Evolutionary conservation across 1,140 invertebrate genomes (phyloP).

Genomic region (Bilobella aurantiaca): DNA sequence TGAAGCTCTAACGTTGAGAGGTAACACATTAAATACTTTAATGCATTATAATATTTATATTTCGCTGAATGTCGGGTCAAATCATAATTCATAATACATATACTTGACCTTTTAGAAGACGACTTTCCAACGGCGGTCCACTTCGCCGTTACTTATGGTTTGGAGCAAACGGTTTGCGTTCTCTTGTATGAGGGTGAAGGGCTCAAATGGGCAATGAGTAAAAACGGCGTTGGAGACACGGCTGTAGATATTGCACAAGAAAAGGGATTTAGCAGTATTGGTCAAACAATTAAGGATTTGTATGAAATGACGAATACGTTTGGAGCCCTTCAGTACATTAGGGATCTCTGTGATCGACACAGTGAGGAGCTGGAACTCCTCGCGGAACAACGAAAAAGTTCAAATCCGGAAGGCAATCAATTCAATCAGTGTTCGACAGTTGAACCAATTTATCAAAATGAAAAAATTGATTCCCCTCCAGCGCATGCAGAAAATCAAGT

Average conservation of each 20-base stretch:
- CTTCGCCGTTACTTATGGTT: constrained; percentile 72
- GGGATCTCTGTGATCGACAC: constrained; percentile 14
- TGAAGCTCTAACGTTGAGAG: constrained; percentile 22
- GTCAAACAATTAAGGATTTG: constrained; percentile 26
- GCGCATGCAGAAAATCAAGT: too few species aligned
- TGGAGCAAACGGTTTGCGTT: constrained; percentile 68
- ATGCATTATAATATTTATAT: too few species aligned
- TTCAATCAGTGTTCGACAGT: too few species aligned
- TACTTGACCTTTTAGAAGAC: constrained; percentile 41
- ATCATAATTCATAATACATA: not conserved
- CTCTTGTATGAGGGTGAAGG: constrained; percentile 51
- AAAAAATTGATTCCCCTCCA: too few species aligned
- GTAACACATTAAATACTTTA: constrained; percentile 2
- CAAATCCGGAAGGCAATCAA: not conserved
- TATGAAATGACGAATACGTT: constrained; percentile 15
- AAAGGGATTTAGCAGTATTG: constrained; percentile 7
- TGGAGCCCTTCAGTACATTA: constrained; percentile 18
- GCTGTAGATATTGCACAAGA: constrained; percentile 23
- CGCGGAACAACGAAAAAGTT: not conserved
- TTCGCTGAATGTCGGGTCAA: too few species aligned
- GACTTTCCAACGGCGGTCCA: constrained; percentile 78
- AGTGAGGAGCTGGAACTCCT: constrained; percentile 2
- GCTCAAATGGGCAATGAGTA: constrained; percentile 13
- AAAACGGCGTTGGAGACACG: constrained; percentile 23
- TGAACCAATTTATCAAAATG: too few species aligned